phyloP scores from a whole-genome alignment of 2,113 vertebrate genomes.

The Nannobrachium achirus region DNA sequence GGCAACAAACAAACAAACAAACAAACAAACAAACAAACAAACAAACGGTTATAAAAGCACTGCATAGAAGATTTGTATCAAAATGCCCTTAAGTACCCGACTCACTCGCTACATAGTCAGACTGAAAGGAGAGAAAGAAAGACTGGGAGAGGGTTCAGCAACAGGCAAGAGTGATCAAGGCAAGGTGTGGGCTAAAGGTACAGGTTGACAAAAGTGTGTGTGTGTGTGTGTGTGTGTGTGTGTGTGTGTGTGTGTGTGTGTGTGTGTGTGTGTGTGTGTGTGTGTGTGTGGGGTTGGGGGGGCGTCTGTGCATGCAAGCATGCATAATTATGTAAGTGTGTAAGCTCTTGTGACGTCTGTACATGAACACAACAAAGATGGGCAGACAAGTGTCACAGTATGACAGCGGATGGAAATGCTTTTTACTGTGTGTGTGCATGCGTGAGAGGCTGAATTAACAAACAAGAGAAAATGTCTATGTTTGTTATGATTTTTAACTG shows the following conservation, averaged over 20 bases:
- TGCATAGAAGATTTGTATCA: conserved; percentile 58
- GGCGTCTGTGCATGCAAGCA: neutral
- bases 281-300: neutral
- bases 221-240: conserved; percentile 9
- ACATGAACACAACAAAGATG: neutral
- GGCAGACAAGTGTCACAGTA: neutral
- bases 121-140: conserved; percentile 4
- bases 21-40: too few relatives aligned
- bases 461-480: too few relatives aligned
- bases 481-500: neutral
- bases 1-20: too few relatives aligned
- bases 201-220: conserved; percentile 5
- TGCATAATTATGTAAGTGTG: neutral
- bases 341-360: neutral
- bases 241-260: conserved; percentile 1
- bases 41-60: too few relatives aligned
- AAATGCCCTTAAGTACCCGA: conserved; percentile 18
- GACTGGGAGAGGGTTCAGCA: conserved; percentile 18
- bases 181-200: conserved; percentile 38
- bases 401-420: neutral
- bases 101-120: too few relatives aligned
- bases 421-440: neutral
- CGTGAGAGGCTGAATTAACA: too few relatives aligned
- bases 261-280: too few relatives aligned
- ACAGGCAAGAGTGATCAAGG: too few relatives aligned